Base-by-base conservation (phyloP, 23 tunicate species). In the Styela clava region DNA sequence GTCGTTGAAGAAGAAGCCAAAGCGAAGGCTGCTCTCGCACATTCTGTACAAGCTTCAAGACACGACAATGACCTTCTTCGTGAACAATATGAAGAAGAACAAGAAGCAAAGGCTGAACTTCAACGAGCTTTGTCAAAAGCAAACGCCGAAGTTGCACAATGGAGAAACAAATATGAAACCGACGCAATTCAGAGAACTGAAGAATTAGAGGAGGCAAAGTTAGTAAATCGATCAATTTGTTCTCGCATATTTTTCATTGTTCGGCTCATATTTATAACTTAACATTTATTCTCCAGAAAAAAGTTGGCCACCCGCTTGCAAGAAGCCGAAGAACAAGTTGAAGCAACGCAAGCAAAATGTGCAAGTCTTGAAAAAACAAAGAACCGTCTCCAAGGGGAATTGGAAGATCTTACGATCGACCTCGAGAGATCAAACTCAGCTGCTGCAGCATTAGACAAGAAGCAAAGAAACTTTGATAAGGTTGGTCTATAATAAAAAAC, bases 121-220 rank as follows among this genome's bases (percentile, higher is more conserved):
- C 97, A 91, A 56, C 81, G 91, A 74, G 91, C 88, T 35, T 71
- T 91, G 36, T 86, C 91, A 29, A 91, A 91, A 71, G 89, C 97
- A 7, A 87, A 91, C 33, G 97, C 91, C 31, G 97, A 91, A 78
- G 91, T 91, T 26, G 91, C 89, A 30, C 97, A 91, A 52, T 91
- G 97, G 97, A 78, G 87, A 64, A 87, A 87, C 81, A 91, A 91
- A 83, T 91, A 91, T 76, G 97, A 91, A 68, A 91, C 97, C 1
- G 97, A 91, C 73, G 97, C 97, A 2, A 91, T 91, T 63, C 97
- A 91, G 73, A 78, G 90, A 83, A 91, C 97, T 18, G 97, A 91
- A 79, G 89, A 86, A 73, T 79, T 86, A 26, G 89, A 86, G 34
- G 89, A 86, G 71, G 89, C 89, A 61, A 86, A 86, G 89, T 86